These are phyloP conservation scores for Heliocidaris tuberculata DNA, from an alignment of 35 echinoderm and acorn worm genomes.

Conservation along the genomic window DNA sequence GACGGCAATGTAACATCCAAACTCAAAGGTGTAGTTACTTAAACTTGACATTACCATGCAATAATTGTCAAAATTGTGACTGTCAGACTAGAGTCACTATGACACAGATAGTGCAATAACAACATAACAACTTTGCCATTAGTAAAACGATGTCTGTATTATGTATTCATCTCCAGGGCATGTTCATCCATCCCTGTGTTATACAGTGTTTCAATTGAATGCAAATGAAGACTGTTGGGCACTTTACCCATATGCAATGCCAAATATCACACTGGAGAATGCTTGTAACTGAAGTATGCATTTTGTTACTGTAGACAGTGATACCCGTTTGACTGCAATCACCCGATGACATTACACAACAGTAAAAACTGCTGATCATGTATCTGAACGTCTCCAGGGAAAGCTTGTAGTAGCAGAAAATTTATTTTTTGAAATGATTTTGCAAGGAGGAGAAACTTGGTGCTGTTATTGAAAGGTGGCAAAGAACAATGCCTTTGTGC, in stretches of 20 bases:
- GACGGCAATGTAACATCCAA: not conserved
- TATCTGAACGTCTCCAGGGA: not conserved
- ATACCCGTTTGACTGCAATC: not conserved
- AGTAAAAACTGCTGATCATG: not conserved
- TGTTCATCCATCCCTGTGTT: not conserved
- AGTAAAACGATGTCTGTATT: not conserved
- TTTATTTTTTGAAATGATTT: not conserved
- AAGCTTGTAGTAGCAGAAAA: not conserved
- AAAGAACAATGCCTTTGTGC: not conserved
- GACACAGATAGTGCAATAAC: slow-evolving; percentile 10
- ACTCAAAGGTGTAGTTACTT: not conserved
- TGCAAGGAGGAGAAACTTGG: not conserved
- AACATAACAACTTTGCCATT: slow-evolving; percentile 18
- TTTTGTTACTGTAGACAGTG: not conserved
- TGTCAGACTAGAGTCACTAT: not conserved
- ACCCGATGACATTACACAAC: not conserved
- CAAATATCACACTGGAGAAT: not conserved
- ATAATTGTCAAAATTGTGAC: not conserved
- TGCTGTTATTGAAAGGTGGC: not conserved
- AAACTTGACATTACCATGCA: not conserved
- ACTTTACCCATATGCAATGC: not conserved
- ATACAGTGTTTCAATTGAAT: too few species aligned
- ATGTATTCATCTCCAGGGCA: not conserved
- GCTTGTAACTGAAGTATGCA: not conserved
- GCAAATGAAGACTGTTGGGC: not conserved